A percentile compares a stretch with the other conserved stretches of the same genome.
phyloP scores from a whole-genome alignment of 1,140 invertebrate species.

The Polypedilum pembai region DNA sequence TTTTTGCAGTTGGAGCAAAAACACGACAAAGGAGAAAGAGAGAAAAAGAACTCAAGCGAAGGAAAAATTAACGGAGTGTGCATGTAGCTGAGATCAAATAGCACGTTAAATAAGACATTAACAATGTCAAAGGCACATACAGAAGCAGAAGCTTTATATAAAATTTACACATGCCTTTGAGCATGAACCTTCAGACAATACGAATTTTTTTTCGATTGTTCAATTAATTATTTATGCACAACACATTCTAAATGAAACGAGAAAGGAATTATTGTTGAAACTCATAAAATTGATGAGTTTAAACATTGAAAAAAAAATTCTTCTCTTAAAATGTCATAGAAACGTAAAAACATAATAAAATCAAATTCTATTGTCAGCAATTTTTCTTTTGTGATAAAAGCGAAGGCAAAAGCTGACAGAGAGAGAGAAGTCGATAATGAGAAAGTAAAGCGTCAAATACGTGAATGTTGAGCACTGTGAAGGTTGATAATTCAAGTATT shows the following conservation, averaged over 20 bases:
- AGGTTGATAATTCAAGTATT: constrained; percentile 18
- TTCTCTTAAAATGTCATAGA: too few species aligned
- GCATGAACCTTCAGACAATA: too few species aligned
- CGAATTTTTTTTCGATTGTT: background rate
- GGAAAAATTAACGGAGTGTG: background rate
- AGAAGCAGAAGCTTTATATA: too few species aligned
- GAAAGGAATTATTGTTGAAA: background rate
- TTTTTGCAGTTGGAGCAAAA: background rate
- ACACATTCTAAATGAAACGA: background rate
- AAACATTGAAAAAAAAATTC: background rate
- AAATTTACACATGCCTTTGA: too few species aligned
- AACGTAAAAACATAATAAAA: too few species aligned
- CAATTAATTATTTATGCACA: background rate
- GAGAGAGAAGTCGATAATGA: background rate
- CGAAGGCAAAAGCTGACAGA: background rate
- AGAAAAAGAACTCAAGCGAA: background rate
- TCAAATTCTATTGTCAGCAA: background rate
- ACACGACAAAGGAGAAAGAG: background rate
- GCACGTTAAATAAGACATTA: constrained; percentile 12
- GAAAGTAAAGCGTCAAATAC: background rate
- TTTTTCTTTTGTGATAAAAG: background rate
- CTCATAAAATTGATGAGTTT: background rate
- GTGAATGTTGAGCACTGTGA: background rate
- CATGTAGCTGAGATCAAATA: background rate
- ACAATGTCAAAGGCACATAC: background rate